Evolutionary conservation across 2,888 invertebrate species (phyloP), one percentile per base, ranked within the genome.

Genomic region (Ectemnius cavifrons): DNA sequence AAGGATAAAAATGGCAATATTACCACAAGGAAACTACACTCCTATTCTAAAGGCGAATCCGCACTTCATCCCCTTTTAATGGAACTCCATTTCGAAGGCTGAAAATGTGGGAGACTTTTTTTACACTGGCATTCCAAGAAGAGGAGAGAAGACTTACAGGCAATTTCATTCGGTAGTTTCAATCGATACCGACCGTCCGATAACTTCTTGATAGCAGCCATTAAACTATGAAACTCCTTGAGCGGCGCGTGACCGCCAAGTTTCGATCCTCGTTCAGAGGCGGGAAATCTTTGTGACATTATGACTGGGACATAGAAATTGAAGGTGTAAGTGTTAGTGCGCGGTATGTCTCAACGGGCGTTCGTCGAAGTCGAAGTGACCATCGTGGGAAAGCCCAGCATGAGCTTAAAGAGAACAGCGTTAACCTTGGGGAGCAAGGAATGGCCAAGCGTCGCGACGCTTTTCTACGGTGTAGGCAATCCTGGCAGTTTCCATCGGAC

Each of bases 331-430:
- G 5, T 23, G 23, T 47, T 37, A 27, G 14, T 18, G 52, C n/a
- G 5, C 23, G n/a, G 6, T 4, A 84, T 84, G 83, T 18, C 71
- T 65, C 61, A 57, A n/a, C 78, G 62, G 58, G 71, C 77, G 3
- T 14, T 23, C 8, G 11, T 83, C 6, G 75, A 82, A 45, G 28
- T 85, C 63, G 58, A 78, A 61, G 83, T 82, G 69, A 85, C 64
- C 63, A 62, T 86, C 66, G 80, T 87, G 16, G 73, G 72, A 63
- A 86, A 87, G 77, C 82, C 85, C 57, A 85, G 85, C 45, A 71
- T 85, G 66, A 68, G 16, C 61, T 60, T 81, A 11, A 62, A 77
- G n/a, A 76, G 61, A 57, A 71, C 71, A 14, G 67, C 58, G 28
- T 67, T 85, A 71, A 78, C 74, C 68, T 72, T 84, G 47, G 61